Evolutionary conservation across 2,888 invertebrate species (phyloP), one percentile per base, ranked within the genome.

Genomic region (Lasioglossum vierecki): DNA sequence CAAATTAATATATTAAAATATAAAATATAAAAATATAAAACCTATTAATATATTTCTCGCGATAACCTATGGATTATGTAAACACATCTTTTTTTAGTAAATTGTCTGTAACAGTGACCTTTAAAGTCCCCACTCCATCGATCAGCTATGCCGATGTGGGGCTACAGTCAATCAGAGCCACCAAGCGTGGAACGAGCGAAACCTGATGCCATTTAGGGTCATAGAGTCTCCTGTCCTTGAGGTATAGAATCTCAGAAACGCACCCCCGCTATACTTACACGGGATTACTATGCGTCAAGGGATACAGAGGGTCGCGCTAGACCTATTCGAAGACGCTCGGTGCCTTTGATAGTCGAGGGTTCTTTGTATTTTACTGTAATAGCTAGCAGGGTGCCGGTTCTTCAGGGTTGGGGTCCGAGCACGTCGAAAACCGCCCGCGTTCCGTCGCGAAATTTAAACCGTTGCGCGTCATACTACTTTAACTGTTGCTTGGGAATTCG

Each of bases 401-500:
- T 53, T 53, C 53, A 22, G 35, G 39, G 68, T n/a, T 30, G 35
- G 39, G 22, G n/a, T 53, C 53, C 53, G 53, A 53, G 5, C 49
- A 53, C 2, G 49, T 53, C 49, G 49, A 8, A 53, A 22, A 53
- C 22, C 2, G 53, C 22, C 53, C 1, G 22, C 53, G 53, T 22
- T 53, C 53, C 22, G n/a, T 41, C 13, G 57, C 41, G 39, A 75
- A 75, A 75, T 35, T 70, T 44, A 44, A 39, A 44, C 26, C 39
- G 57, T 26, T 75, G 60, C 44, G 60, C 60, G 75, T 60, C 75
- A 5, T 60, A n/a, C 11, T 30, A 60, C 60, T 75, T 60, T 60
- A 75, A 75, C n/a, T n/a, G 74, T 75, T 26, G 60, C 75, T 75
- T 75, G 26, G 75, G 75, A 60, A 75, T 41, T 30, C 18, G 39